These are phyloP conservation scores for Lagorchestes hirsutus DNA, from an alignment of 2,797 vertebrate species.

Conservation along the genomic window DNA sequence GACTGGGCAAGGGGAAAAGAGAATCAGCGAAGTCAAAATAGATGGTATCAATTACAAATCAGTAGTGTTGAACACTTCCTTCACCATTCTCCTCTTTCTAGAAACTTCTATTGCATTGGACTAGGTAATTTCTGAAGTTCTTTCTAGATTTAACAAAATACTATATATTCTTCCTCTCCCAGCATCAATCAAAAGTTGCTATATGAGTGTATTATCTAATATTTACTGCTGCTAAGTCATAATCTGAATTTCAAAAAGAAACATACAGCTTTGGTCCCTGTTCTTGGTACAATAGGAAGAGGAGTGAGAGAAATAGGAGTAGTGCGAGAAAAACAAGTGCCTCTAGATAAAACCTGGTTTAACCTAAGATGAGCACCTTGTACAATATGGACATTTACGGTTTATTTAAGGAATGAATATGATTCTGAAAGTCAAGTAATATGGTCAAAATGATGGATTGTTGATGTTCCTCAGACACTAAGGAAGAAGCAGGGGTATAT, in stretches of 20 bases:
- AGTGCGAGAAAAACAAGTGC: slow-evolving; percentile 66
- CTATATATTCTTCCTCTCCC: neutral
- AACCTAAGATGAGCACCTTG: neutral
- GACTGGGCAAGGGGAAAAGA: neutral
- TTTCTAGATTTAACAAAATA: neutral
- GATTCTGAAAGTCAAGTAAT: neutral
- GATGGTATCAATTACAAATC: neutral
- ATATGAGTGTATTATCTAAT: slow-evolving; percentile 25
- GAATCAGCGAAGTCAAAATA: neutral
- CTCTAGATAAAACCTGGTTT: slow-evolving; percentile 6
- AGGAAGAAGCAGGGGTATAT: neutral
- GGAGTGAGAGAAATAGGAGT: slow-evolving; percentile 59
- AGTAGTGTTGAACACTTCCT: neutral
- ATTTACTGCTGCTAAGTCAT: slow-evolving; percentile 19
- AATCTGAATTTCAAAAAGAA: slow-evolving; percentile 68
- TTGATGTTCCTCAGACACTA: neutral
- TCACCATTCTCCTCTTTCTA: neutral
- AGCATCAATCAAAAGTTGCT: slow-evolving; percentile 1
- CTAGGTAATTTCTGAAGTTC: neutral
- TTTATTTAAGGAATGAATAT: neutral
- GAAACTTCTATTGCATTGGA: neutral
- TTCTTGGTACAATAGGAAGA: slow-evolving; percentile 54
- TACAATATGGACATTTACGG: neutral
- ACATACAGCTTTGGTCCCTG: slow-evolving; percentile 46
- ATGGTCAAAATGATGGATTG: neutral